A percentile compares a stretch with the other conserved stretches of the same genome.
Conservation (phyloP, 2,113 vertebrate genomes). For the Thermophis baileyi region DNA sequence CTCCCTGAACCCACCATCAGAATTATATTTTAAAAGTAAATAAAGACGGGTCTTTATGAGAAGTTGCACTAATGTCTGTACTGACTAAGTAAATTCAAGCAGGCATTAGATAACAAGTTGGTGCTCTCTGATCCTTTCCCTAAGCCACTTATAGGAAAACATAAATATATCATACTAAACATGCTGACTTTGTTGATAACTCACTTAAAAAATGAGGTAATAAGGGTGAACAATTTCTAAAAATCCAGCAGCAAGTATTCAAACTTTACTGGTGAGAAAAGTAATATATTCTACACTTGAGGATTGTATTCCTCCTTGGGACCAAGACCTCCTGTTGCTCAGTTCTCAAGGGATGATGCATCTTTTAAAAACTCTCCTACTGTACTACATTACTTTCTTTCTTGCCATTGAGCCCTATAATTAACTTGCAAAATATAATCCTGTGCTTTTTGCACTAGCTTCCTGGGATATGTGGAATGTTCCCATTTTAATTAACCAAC, state of each 20-base stretch:
- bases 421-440: slow-evolving; percentile 41
- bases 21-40: neutral
- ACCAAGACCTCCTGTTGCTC: neutral
- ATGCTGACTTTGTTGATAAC: neutral
- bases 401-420: slow-evolving; percentile 49
- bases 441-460: slow-evolving; percentile 32
- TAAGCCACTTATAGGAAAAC: neutral
- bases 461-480: slow-evolving; percentile 57
- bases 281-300: neutral
- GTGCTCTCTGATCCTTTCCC: neutral
- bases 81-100: neutral
- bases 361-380: slow-evolving; percentile 21
- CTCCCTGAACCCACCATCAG: neutral
- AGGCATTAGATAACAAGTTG: neutral
- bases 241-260: neutral
- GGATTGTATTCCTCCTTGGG: neutral
- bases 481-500: slow-evolving; percentile 57
- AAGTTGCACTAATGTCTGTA: neutral
- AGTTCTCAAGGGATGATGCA: neutral
- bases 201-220: neutral
- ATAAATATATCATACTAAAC: neutral
- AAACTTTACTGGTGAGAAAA: neutral
- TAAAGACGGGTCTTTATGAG: neutral
- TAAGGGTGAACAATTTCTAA: neutral
- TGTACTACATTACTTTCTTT: slow-evolving; percentile 50